Conservation (phyloP, 2,113 vertebrate genomes). For the Oplegnathus fasciatus region DNA sequence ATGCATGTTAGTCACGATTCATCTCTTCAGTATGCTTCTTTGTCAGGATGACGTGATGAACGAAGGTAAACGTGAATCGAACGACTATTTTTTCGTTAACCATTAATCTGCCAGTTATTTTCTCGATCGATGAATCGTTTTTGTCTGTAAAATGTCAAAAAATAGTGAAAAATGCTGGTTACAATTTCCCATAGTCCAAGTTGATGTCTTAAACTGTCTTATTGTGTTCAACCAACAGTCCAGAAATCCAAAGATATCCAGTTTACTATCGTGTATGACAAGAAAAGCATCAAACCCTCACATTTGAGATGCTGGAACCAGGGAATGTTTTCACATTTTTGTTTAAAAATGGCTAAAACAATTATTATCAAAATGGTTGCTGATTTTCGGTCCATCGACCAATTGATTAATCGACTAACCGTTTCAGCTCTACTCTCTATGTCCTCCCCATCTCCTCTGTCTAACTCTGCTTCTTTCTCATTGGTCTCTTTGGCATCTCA, state of each 20-base stretch:
- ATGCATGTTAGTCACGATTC: slow-evolving; percentile 17
- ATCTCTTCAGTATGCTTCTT: slow-evolving; percentile 5
- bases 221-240: neutral
- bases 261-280: neutral
- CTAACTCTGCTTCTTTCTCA: neutral
- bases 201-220: neutral
- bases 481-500: neutral
- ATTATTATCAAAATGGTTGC: neutral
- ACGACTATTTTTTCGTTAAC: neutral
- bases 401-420: neutral
- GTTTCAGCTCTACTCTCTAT: neutral
- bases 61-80: slow-evolving; percentile 12
- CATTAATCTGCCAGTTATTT: neutral
- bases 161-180: neutral
- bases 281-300: neutral
- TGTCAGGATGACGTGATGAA: slow-evolving; percentile 6
- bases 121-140: neutral
- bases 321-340: neutral
- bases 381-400: neutral
- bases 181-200: neutral
- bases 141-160: neutral
- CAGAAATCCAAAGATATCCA: neutral
- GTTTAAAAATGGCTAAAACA: neutral
- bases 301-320: neutral
- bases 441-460: neutral